phyloP scores from a whole-genome alignment of 2,797 vertebrate genomes.

The Etheostoma nigrum region DNA sequence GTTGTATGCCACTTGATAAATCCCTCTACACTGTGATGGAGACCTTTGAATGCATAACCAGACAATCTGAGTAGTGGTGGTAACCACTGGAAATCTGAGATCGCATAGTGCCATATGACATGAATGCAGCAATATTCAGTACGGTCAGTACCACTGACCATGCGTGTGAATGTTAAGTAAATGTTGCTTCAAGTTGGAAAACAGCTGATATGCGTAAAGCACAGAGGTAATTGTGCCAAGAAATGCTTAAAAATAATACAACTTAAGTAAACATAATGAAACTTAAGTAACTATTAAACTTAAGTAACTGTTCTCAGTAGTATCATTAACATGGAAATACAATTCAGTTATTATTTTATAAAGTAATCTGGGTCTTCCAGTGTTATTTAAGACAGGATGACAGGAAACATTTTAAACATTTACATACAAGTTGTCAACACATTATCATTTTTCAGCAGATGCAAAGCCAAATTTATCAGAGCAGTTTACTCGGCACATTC shows the following conservation, averaged over 20 bases:
- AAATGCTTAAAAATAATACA: not conserved
- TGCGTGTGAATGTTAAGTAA: not conserved
- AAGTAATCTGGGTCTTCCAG: not conserved
- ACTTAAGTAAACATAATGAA: too few species aligned
- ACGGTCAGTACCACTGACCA: not conserved
- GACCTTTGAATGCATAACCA: too few species aligned
- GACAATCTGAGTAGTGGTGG: too few species aligned
- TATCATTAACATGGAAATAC: not conserved
- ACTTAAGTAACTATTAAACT: too few species aligned
- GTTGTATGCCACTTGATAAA: too few species aligned
- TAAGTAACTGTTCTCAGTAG: not conserved
- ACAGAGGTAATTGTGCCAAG: not conserved
- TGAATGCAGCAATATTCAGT: conserved; percentile 1
- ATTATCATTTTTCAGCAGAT: not conserved
- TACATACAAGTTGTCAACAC: not conserved
- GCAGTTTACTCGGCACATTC: not conserved
- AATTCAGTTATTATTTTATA: not conserved
- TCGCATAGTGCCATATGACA: not conserved
- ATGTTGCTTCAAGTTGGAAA: not conserved
- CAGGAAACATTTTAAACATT: not conserved
- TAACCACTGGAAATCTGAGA: not conserved
- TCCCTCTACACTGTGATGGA: too few species aligned
- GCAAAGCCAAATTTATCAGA: too few species aligned
- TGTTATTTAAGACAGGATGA: not conserved
- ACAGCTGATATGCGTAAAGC: too few species aligned